These are phyloP conservation scores for Engraulis encrasicolus DNA, from an alignment of 2,113 vertebrate genomes.

Conservation along the genomic window DNA sequence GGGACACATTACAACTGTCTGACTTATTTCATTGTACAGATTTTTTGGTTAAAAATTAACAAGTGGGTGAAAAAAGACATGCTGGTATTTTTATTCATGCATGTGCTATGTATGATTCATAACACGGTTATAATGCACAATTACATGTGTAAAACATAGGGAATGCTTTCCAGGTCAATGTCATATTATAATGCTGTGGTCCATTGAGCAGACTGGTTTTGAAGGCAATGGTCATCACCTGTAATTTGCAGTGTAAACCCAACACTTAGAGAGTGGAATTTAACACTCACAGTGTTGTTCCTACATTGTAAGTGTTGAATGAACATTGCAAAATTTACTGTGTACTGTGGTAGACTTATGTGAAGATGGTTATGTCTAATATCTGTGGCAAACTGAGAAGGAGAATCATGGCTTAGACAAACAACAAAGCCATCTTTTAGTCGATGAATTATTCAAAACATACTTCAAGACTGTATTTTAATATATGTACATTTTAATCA, in stretches of 20 bases:
- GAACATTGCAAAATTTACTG: no score
- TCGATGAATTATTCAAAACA: neutral
- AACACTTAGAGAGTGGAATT: no score
- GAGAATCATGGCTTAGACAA: neutral
- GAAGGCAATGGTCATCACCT: neutral
- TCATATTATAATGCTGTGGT: neutral
- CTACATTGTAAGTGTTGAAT: no score
- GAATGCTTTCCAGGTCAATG: neutral
- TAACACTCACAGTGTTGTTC: no score
- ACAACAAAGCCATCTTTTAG: neutral
- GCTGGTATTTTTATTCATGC: neutral
- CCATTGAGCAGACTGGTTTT: neutral
- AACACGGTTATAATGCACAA: neutral
- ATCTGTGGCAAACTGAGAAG: neutral
- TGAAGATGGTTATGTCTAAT: neutral
- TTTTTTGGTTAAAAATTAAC: neutral
- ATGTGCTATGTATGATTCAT: neutral
- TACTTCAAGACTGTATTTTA: neutral
- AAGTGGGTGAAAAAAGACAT: neutral
- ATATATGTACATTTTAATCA: slow-evolving; percentile 10
- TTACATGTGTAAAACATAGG: neutral
- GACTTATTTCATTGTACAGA: neutral
- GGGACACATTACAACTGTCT: neutral
- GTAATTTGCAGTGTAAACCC: no score
- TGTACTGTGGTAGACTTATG: neutral